Percentiles rank a stretch among this genome's conserved stretches.
These are phyloP conservation scores for Oscheius sp. DNA, from an alignment of 2,888 invertebrate species.

Conservation along the genomic window DNA sequence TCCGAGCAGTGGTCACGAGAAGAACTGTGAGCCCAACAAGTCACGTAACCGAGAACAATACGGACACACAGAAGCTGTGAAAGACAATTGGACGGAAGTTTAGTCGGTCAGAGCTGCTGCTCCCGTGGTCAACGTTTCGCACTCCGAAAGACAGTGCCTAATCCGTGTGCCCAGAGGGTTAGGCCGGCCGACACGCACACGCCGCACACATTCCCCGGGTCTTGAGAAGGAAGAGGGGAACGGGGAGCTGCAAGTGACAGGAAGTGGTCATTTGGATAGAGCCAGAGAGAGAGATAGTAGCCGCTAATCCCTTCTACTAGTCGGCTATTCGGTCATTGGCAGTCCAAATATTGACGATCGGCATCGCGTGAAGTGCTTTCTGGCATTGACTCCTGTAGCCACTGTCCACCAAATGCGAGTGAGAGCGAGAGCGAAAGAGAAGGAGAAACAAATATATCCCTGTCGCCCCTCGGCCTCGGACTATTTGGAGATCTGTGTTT, in stretches of 20 bases:
- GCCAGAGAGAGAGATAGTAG: background rate
- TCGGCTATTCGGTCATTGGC: constrained; percentile 26
- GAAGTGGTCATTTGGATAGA: background rate
- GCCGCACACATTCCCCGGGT: constrained; percentile 15
- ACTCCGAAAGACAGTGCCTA: constrained; percentile 28
- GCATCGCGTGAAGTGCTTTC: background rate
- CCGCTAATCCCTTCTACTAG: background rate
- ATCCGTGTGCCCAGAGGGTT: constrained; percentile 36
- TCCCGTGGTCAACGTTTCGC: constrained; percentile 33
- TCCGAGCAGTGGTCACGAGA: background rate
- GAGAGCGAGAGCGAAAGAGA: background rate
- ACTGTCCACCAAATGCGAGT: background rate
- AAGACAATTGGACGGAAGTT: constrained; percentile 33
- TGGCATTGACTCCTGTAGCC: background rate
- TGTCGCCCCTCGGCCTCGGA: background rate
- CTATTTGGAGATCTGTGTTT: constrained; percentile 12
- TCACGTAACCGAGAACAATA: constrained; percentile 1
- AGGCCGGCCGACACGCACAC: constrained; percentile 9
- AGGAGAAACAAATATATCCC: background rate
- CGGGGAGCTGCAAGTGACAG: constrained; percentile 15
- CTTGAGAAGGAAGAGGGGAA: background rate
- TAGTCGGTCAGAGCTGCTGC: background rate
- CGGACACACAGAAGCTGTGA: background rate
- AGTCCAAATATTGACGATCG: constrained; percentile 12
- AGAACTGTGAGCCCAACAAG: background rate